Evolutionary conservation across 1,140 invertebrate species (phyloP).

Genomic region (Euwallacea similis): DNA sequence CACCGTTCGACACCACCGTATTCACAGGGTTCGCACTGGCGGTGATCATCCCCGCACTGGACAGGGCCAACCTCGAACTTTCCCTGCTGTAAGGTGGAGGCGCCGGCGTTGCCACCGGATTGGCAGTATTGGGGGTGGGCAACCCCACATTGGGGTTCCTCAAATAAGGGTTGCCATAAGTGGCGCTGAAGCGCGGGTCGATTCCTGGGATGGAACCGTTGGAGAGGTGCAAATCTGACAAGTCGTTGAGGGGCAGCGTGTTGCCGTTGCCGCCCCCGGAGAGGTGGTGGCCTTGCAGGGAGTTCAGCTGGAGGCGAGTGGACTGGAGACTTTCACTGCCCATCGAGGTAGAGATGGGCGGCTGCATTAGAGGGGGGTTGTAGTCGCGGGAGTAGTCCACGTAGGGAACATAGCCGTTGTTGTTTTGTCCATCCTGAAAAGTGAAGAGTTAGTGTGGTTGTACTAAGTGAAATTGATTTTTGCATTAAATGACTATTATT

Average conservation of each 20-base stretch:
- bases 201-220: conserved; percentile 63
- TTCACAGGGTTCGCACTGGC: conserved; percentile 50
- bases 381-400: conserved; percentile 84
- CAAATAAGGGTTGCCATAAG: conserved; percentile 84
- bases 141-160: conserved; percentile 60
- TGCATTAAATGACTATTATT: too few species aligned
- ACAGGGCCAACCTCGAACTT: conserved; percentile 46
- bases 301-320: conserved; percentile 52
- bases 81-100: conserved; percentile 67
- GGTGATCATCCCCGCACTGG: conserved; percentile 48
- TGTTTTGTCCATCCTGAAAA: conserved; percentile 74
- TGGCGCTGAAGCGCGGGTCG: conserved; percentile 83
- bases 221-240: conserved; percentile 52
- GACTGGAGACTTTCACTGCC: conserved; percentile 58
- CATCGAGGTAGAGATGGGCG: conserved; percentile 52
- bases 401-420: conserved; percentile 87
- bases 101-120: conserved; percentile 75
- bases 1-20: conserved; percentile 46
- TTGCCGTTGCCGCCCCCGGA: conserved; percentile 40
- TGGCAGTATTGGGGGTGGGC: conserved; percentile 64
- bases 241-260: conserved; percentile 48
- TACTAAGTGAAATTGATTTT: too few species aligned
- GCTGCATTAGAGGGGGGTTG: conserved; percentile 67
- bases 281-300: conserved; percentile 52
- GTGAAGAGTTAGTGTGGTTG: neutral